A percentile compares a stretch with the other conserved stretches of the same genome.
phyloP scores from a whole-genome alignment of 1,140 invertebrate species.

The Hirudo medicinalis region DNA sequence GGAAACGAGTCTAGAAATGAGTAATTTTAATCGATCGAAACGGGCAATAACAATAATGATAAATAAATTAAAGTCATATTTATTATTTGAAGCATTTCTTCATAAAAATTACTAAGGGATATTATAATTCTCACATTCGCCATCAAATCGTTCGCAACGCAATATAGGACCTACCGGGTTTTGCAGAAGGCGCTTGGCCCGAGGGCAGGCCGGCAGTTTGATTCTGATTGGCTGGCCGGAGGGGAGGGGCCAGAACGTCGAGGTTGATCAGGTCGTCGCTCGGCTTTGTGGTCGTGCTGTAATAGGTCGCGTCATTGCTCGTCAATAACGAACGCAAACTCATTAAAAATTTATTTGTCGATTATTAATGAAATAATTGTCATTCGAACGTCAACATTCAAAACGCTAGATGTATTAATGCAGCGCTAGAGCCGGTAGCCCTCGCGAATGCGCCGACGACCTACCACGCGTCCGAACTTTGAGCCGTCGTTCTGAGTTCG shows the following conservation, averaged over 20 bases:
- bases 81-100: too few relatives aligned
- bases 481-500: neutral
- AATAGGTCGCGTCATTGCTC: neutral
- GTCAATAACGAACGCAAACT: neutral
- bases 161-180: neutral
- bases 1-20: neutral
- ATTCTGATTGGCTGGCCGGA: conserved; percentile 50
- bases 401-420: too few relatives aligned
- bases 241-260: conserved; percentile 61
- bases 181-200: neutral
- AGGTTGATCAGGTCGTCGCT: conserved; percentile 65
- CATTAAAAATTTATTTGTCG: neutral
- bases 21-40: neutral
- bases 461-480: neutral
- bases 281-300: conserved; percentile 46
- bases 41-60: neutral
- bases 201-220: neutral
- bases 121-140: too few relatives aligned
- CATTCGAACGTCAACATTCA: too few relatives aligned
- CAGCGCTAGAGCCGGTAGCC: too few relatives aligned
- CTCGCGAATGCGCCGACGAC: neutral
- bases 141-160: neutral
- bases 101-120: too few relatives aligned
- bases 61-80: neutral
- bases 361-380: too few relatives aligned